phyloP scores from a whole-genome alignment of 2,113 vertebrate genomes.

The Nyctereutes procyonoides region DNA sequence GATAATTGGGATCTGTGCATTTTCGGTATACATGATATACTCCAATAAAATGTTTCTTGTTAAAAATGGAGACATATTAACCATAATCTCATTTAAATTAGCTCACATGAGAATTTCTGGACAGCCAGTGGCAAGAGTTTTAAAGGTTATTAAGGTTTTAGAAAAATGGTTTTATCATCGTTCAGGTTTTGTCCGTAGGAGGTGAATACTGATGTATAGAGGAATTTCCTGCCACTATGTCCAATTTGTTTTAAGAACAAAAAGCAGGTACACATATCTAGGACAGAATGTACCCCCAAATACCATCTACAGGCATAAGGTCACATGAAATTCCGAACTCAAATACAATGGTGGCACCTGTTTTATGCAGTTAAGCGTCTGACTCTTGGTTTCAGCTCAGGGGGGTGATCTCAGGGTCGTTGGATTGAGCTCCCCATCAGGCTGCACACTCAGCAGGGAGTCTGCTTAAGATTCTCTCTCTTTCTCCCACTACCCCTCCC shows the following conservation, averaged over 20 bases:
- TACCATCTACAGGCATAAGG: neutral
- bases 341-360: accelerated
- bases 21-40: neutral
- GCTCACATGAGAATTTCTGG: neutral
- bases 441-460: neutral
- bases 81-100: conserved; percentile 14
- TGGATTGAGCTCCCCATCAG: neutral
- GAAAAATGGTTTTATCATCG: neutral
- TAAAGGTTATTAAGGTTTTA: neutral
- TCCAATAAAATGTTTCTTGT: neutral
- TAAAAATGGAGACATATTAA: neutral
- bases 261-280: neutral
- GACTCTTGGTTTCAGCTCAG: neutral
- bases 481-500: neutral
- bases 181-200: neutral
- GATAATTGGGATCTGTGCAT: neutral
- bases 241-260: neutral
- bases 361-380: neutral
- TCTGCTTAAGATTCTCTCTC: neutral
- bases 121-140: neutral
- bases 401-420: neutral
- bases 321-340: neutral
- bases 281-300: neutral
- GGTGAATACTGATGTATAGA: neutral
- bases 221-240: neutral